Percentiles rank a stretch among this genome's conserved stretches.
Evolutionary conservation across 2,797 vertebrate genomes (phyloP).

Genomic region (Benthosema pterotum): DNA sequence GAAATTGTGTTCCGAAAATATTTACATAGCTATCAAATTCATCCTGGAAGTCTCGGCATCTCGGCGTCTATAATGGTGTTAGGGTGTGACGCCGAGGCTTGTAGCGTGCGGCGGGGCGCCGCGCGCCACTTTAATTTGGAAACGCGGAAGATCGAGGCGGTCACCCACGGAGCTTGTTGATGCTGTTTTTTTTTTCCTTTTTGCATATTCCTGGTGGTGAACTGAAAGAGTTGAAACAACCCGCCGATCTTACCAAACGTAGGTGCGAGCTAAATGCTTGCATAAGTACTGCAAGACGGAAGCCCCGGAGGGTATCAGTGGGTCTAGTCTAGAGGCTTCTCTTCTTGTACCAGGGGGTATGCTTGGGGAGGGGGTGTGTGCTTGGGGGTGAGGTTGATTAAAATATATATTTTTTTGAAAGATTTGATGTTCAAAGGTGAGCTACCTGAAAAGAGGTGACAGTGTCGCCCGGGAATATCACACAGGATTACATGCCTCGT

Average conservation of each 20-base stretch:
- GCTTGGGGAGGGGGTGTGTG: slow-evolving; percentile 25
- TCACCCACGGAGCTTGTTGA: slow-evolving; percentile 55
- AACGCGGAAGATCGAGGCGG: slow-evolving; percentile 38
- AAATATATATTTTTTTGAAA: slow-evolving; percentile 39
- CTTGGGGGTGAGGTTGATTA: slow-evolving; percentile 54
- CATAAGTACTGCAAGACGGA: slow-evolving; percentile 50
- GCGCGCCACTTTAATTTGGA: slow-evolving; percentile 61
- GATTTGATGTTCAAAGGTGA: slow-evolving; percentile 71
- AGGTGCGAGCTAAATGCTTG: slow-evolving; percentile 54
- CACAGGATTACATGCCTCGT: slow-evolving; percentile 64
- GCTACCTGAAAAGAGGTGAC: slow-evolving; percentile 62
- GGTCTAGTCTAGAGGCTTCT: slow-evolving; percentile 45
- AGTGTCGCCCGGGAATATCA: slow-evolving; percentile 51
- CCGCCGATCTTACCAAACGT: slow-evolving; percentile 41
- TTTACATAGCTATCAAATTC: slow-evolving; percentile 62
- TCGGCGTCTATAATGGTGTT: slow-evolving; percentile 60
- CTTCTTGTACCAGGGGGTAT: slow-evolving; percentile 23
- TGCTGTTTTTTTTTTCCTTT: slow-evolving; percentile 54
- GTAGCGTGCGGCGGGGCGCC: slow-evolving; percentile 62
- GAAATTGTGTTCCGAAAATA: slow-evolving; percentile 53
- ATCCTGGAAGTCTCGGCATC: slow-evolving; percentile 44
- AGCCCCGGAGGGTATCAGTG: slow-evolving; percentile 35
- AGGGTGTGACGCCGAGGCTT: slow-evolving; percentile 62
- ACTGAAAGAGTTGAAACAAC: slow-evolving; percentile 38
- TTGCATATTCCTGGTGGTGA: slow-evolving; percentile 51